Percentiles rank a stretch among this genome's conserved stretches.
phyloP scores from a whole-genome alignment of 2,888 invertebrate species.

The Drosophila greeni region DNA sequence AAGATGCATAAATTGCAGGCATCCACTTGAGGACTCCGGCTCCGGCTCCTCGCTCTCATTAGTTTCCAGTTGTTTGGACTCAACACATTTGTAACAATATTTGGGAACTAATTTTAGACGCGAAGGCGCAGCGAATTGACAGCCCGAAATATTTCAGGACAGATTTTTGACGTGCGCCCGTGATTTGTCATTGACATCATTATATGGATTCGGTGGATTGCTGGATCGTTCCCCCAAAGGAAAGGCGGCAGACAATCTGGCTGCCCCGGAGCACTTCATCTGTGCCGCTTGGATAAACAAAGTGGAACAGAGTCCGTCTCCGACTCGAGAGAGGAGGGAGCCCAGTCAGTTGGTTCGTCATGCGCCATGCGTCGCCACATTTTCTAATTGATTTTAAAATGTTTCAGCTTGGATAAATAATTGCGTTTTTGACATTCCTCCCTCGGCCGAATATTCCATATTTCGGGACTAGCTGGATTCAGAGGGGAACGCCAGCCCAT shows the following conservation, averaged over 20 bases:
- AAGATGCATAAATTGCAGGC: conserved; percentile 62
- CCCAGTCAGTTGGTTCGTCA: conserved; percentile 30
- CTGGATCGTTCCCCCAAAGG: conserved; percentile 38
- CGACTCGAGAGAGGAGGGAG: conserved; percentile 3
- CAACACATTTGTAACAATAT: conserved; percentile 78
- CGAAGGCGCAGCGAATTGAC: conserved; percentile 64
- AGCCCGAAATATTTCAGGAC: conserved; percentile 75
- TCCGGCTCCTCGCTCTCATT: conserved; percentile 47
- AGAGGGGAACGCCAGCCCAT: conserved; percentile 30
- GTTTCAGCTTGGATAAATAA: conserved; percentile 76
- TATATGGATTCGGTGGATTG: conserved; percentile 52
- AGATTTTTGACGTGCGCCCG: conserved; percentile 77
- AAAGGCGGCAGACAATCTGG: conserved; percentile 61
- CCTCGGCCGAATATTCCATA: conserved; percentile 52
- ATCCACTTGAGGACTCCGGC: conserved; percentile 59
- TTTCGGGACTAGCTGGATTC: conserved; percentile 12
- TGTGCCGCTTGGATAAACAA: conserved; percentile 70
- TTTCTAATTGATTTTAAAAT: conserved; percentile 77
- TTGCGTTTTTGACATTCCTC: conserved; percentile 75
- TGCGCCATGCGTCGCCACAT: conserved; percentile 73
- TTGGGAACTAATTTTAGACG: conserved; percentile 77
- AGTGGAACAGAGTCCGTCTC: conserved; percentile 20
- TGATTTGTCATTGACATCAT: conserved; percentile 78
- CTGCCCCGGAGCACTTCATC: conserved; percentile 70
- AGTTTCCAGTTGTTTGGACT: conserved; percentile 74